Percentiles rank a stretch among this genome's conserved stretches.
Conservation (phyloP, 2,888 invertebrate genomes). For the Apamea anceps region DNA sequence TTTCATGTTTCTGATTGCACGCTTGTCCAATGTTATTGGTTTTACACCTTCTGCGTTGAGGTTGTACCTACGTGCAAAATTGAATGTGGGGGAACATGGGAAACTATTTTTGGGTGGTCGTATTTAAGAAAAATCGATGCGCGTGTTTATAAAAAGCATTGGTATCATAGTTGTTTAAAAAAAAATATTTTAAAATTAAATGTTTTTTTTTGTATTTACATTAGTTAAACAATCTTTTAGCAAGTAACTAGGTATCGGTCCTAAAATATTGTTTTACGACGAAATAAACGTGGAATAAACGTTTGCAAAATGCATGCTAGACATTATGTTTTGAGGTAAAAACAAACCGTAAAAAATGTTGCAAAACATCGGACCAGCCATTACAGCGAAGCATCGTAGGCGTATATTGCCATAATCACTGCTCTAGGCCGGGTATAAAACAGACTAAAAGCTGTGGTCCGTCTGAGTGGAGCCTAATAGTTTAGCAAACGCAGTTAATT, state of each 20-base stretch:
- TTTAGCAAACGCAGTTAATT: conserved; percentile 68
- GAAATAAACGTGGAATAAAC: not conserved
- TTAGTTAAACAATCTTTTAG: not conserved
- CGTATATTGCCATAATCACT: conserved; percentile 31
- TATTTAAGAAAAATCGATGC: not conserved
- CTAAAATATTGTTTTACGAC: not conserved
- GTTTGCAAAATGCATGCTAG: not conserved
- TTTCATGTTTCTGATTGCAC: conserved; percentile 44
- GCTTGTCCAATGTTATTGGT: conserved; percentile 34
- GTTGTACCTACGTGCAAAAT: not conserved
- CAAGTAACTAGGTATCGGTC: not conserved
- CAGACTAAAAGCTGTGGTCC: conserved; percentile 46
- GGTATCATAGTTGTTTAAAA: not conserved
- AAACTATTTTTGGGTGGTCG: not conserved
- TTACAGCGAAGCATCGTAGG: conserved; percentile 1
- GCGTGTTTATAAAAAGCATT: not conserved
- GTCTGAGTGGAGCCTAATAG: conserved; percentile 66
- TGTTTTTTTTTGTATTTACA: not conserved
- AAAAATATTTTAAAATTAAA: no score
- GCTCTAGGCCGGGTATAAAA: conserved; percentile 32
- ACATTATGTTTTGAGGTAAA: not conserved
- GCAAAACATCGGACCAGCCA: not conserved
- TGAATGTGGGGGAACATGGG: no score
- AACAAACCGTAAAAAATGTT: conserved; percentile 13
- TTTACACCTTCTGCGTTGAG: conserved; percentile 10